Percentiles rank a stretch among this genome's conserved stretches.
These are phyloP conservation scores for Crematogaster levior DNA, from an alignment of 2,888 invertebrate species.

Conservation along the genomic window DNA sequence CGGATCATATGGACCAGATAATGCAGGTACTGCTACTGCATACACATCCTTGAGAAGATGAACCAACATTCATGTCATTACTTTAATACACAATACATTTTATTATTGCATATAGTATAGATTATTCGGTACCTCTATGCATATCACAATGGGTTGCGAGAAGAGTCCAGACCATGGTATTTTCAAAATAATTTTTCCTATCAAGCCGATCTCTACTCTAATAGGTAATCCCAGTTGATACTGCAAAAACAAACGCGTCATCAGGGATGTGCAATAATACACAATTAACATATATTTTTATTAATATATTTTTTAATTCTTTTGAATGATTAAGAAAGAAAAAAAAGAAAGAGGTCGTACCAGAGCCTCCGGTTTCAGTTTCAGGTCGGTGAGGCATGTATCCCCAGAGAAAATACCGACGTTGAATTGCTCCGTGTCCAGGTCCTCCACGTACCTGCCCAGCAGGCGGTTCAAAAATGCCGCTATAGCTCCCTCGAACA, in stretches of 20 bases:
- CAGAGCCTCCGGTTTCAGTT: slow-evolving; percentile 93
- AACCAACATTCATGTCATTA: neutral
- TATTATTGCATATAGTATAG: neutral
- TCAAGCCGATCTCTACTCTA: slow-evolving; percentile 93
- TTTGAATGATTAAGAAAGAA: neutral
- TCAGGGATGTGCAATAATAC: no score
- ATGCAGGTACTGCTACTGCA: slow-evolving; percentile 91
- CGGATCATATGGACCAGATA: slow-evolving; percentile 90
- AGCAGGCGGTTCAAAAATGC: slow-evolving; percentile 92
- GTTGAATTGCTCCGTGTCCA: slow-evolving; percentile 94
- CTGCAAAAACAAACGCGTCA: slow-evolving; percentile 86
- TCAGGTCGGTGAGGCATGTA: slow-evolving; percentile 92
- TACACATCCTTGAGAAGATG: slow-evolving; percentile 88
- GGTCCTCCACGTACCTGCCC: slow-evolving; percentile 93
- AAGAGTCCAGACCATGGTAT: slow-evolving; percentile 93
- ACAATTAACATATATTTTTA: neutral
- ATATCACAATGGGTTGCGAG: slow-evolving; percentile 90
- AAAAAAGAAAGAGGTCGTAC: slow-evolving; percentile 86
- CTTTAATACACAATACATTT: neutral
- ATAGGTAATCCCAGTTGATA: slow-evolving; percentile 93
- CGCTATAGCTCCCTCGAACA: slow-evolving; percentile 93
- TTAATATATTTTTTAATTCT: neutral
- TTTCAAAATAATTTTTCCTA: slow-evolving; percentile 91
- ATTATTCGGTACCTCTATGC: slow-evolving; percentile 87
- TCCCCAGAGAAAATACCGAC: slow-evolving; percentile 94